A percentile compares a stretch with the other conserved stretches of the same genome.
These are phyloP conservation scores for Sebastes hubbsi DNA, from an alignment of 2,797 vertebrate species.

Conservation along the genomic window DNA sequence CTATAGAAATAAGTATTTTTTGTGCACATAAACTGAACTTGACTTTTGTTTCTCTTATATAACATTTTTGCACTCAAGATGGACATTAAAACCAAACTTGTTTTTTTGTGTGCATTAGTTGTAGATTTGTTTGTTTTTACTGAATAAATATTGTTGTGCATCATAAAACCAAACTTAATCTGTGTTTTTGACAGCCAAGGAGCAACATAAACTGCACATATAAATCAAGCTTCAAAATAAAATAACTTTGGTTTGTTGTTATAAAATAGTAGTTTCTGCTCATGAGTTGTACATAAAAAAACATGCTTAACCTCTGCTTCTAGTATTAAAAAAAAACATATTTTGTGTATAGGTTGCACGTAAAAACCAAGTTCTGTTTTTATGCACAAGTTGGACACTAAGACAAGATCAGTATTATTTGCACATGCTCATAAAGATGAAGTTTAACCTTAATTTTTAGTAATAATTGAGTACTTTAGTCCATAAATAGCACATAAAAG, in stretches of 20 bases:
- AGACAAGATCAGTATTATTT: not conserved
- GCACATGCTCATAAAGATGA: not conserved
- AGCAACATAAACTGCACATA: not conserved
- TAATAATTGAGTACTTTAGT: not conserved
- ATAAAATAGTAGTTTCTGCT: not conserved
- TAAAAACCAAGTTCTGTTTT: not conserved
- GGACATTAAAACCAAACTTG: no score
- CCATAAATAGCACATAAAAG: not conserved
- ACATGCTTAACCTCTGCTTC: not conserved
- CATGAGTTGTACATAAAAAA: not conserved
- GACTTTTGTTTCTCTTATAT: no score
- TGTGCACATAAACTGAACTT: no score
- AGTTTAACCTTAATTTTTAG: not conserved
- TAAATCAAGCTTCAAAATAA: not conserved
- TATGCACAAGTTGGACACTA: not conserved
- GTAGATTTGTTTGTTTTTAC: no score
- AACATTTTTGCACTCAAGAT: no score
- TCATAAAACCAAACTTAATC: not conserved
- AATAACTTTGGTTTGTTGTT: not conserved
- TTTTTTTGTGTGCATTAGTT: no score
- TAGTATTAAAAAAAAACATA: not conserved
- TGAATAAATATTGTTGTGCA: not conserved
- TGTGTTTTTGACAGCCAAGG: not conserved
- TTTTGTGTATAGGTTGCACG: not conserved
- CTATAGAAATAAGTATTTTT: no score